phyloP scores from a whole-genome alignment of 2,888 invertebrate genomes.

The Tillus elongatus region DNA sequence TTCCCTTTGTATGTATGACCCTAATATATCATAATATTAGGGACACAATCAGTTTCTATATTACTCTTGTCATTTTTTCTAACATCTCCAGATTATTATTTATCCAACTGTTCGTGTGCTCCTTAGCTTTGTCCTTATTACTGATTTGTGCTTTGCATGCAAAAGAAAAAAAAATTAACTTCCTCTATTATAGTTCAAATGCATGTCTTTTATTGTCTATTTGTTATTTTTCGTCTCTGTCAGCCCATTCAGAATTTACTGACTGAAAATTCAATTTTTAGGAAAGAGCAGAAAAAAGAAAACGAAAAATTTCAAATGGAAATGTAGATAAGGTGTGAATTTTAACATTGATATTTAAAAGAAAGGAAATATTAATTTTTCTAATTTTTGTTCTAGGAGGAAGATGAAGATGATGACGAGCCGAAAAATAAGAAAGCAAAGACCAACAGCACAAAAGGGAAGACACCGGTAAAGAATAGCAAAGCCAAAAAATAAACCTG shows the following conservation, averaged over 20 bases:
- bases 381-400: conserved; percentile 44
- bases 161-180: conserved; percentile 1
- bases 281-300: conserved; percentile 23
- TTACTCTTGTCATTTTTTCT: too few species aligned
- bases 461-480: conserved; percentile 49
- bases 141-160: too few species aligned
- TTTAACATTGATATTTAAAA: neutral
- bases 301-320: conserved; percentile 34
- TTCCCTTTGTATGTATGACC: too few species aligned
- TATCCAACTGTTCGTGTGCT: too few species aligned
- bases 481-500: conserved; percentile 64
- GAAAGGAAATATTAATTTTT: conserved; percentile 11
- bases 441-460: conserved; percentile 63
- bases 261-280: neutral
- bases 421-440: conserved; percentile 67
- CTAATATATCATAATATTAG: too few species aligned
- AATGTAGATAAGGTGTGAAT: conserved; percentile 31
- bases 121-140: too few species aligned
- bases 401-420: conserved; percentile 66
- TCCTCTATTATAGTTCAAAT: too few species aligned
- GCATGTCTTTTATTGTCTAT: conserved; percentile 4
- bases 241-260: neutral
- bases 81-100: too few species aligned
- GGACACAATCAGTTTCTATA: too few species aligned
- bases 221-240: conserved; percentile 11